Base-by-base conservation (phyloP, 2,113 vertebrate species). In the Notothenia coriiceps region DNA sequence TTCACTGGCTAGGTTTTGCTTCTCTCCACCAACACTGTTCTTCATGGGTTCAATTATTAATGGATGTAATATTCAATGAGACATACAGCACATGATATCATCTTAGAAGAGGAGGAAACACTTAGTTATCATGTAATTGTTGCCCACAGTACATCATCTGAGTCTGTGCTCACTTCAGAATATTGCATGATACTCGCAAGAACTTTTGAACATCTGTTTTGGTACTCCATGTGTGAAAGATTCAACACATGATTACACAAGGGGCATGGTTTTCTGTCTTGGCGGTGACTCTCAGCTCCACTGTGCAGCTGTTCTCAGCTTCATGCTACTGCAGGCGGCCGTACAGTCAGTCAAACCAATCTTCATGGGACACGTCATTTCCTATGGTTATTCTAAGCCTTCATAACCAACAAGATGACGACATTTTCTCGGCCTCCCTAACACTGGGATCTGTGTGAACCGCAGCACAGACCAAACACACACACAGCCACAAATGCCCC, bases 361-460 rank as follows among this genome's bases (percentile, higher is more conserved):
- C 76, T 85, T 83, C 74, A 77, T 52, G 70, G 76, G 80, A 87
- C 81, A 77, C 83, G 81, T 88, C 46, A 80, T 90, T 90, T 91
- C 91, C 90, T 85, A 47, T 35, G 78, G 90, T 86, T 95, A 93
- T 93, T 95, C 89, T 82, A 88, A 89, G 82, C 68, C 77, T 75
- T 50, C 61, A 47, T 82, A 70, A 86, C 80, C 68, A 46, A 62
- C 7, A 4, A 55, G 29, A 79, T 92, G 91, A 92, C 81, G 86
- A 60, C 84, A 91, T 85, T 76, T 33, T 29, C 66, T 79, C 70
- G 55, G 81, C 35, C 46, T 29, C 29, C 29, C 29, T 29, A 80
- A 90, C 86, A 91, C 73, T 83, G 75, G 72, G 84, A 60, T 86
- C 80, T 89, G 86, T 93, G 92, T 91, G 84, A 90, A 84, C 84